Percentiles rank a stretch among this genome's conserved stretches.
These are phyloP conservation scores for Antennarius striatus DNA, from an alignment of 2,113 vertebrate genomes.

Conservation along the genomic window DNA sequence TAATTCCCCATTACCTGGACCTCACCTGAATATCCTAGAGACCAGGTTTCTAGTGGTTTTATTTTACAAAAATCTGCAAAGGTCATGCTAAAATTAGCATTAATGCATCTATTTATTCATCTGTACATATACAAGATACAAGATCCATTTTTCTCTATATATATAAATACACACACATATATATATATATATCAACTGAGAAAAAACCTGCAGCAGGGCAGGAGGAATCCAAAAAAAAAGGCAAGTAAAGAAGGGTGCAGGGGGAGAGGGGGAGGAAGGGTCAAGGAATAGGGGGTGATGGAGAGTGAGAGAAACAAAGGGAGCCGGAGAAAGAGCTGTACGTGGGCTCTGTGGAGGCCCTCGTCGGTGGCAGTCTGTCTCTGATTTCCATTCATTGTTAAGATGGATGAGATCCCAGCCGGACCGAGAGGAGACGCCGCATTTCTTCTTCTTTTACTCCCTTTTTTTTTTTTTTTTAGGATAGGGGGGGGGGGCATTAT, in stretches of 20 bases:
- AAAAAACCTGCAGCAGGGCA: too few relatives aligned
- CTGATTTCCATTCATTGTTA: constrained; percentile 92
- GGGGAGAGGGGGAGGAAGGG: constrained; percentile 36
- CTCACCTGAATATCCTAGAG: too few relatives aligned
- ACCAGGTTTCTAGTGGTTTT: too few relatives aligned
- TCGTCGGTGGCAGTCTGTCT: constrained; percentile 87
- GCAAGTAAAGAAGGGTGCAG: constrained; percentile 18
- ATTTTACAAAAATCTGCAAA: too few relatives aligned
- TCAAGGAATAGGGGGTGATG: constrained; percentile 56
- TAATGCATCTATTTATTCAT: too few relatives aligned
- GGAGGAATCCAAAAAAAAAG: background rate
- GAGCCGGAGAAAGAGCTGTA: constrained; percentile 78
- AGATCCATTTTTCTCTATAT: too few relatives aligned
- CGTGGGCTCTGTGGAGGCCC: constrained; percentile 84
- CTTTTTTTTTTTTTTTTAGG: constrained; percentile 39
- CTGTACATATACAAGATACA: too few relatives aligned
- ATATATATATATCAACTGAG: too few relatives aligned
- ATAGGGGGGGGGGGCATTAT: constrained; percentile 85
- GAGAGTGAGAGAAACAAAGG: constrained; percentile 28
- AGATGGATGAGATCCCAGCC: constrained; percentile 96
- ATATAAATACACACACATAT: too few relatives aligned
- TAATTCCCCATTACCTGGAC: too few relatives aligned
- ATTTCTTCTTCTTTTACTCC: constrained; percentile 72
- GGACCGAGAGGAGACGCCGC: constrained; percentile 93
- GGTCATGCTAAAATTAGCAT: too few relatives aligned